Percentiles rank a stretch among this genome's conserved stretches.
These are phyloP conservation scores for Blastomussa wellsi DNA, from an alignment of 92 coral and sea anemone species.

Conservation along the genomic window DNA sequence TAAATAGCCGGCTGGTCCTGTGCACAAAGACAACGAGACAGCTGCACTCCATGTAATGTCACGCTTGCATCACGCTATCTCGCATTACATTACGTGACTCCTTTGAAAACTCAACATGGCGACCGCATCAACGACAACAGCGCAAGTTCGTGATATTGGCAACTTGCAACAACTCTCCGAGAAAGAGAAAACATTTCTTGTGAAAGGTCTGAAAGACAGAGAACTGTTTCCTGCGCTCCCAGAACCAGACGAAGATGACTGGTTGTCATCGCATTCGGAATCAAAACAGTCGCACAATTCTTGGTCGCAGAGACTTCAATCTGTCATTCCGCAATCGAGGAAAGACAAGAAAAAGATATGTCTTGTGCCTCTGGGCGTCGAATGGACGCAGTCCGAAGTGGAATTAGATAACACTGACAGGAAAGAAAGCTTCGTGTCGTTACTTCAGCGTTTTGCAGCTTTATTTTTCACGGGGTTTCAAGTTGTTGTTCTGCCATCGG, in stretches of 20 bases:
- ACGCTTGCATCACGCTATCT: neutral
- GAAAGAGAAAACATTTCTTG: slow-evolving; percentile 50
- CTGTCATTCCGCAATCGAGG: slow-evolving; percentile 31
- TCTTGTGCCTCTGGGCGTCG: slow-evolving; percentile 56
- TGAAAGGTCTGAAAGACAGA: slow-evolving; percentile 30
- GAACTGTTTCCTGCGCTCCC: slow-evolving; percentile 50
- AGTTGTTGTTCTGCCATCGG: slow-evolving; percentile 45
- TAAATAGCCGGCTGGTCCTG: too few relatives aligned
- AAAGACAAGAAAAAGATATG: slow-evolving; percentile 48
- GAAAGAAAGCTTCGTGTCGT: slow-evolving; percentile 41
- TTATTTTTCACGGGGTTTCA: slow-evolving; percentile 49
- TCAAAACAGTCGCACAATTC: slow-evolving; percentile 45
- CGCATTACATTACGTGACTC: neutral
- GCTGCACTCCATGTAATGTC: too few relatives aligned
- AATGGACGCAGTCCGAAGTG: slow-evolving; percentile 54
- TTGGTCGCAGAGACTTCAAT: slow-evolving; percentile 37
- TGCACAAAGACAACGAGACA: too few relatives aligned
- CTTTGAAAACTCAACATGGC: slow-evolving; percentile 17
- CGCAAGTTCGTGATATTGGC: slow-evolving; percentile 39
- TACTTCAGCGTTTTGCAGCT: slow-evolving; percentile 60
- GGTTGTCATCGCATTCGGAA: slow-evolving; percentile 64
- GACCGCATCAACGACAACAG: slow-evolving; percentile 21
- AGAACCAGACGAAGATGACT: slow-evolving; percentile 47
- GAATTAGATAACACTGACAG: slow-evolving; percentile 16
- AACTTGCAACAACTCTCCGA: slow-evolving; percentile 42